phyloP scores from a whole-genome alignment of 1,140 invertebrate species.

The Aphis craccivora region DNA sequence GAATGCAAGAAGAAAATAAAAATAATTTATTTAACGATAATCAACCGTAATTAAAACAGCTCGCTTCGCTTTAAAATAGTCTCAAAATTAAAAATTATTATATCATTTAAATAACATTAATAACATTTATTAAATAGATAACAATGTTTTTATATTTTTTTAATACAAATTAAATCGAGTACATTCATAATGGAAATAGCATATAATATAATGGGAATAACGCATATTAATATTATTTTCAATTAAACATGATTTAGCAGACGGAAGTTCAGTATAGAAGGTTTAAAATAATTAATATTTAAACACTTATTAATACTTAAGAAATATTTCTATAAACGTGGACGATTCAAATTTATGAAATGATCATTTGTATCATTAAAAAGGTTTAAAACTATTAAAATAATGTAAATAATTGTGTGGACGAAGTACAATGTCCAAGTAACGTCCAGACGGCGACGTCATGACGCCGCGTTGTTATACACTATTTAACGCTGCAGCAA shows the following conservation, averaged over 20 bases:
- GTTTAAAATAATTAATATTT: neutral
- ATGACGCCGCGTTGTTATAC: too few species aligned
- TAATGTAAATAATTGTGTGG: neutral
- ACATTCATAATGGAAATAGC: neutral
- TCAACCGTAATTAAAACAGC: neutral
- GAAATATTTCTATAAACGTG: neutral
- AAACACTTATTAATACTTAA: neutral
- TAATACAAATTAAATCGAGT: neutral
- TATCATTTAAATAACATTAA: neutral
- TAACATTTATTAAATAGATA: neutral
- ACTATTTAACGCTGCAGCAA: too few species aligned
- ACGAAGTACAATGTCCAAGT: neutral
- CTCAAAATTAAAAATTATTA: neutral
- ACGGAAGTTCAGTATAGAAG: neutral
- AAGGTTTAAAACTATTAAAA: neutral
- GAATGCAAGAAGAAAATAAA: neutral
- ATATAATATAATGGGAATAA: too few species aligned
- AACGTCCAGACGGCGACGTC: too few species aligned
- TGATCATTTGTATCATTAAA: neutral
- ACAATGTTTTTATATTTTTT: neutral
- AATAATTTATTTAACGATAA: neutral
- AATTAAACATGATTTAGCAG: neutral
- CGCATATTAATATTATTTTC: neutral
- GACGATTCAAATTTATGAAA: neutral
- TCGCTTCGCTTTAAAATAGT: neutral